Evolutionary conservation across 1,140 invertebrate species (phyloP).

Genomic region (Laupala kohalensis): DNA sequence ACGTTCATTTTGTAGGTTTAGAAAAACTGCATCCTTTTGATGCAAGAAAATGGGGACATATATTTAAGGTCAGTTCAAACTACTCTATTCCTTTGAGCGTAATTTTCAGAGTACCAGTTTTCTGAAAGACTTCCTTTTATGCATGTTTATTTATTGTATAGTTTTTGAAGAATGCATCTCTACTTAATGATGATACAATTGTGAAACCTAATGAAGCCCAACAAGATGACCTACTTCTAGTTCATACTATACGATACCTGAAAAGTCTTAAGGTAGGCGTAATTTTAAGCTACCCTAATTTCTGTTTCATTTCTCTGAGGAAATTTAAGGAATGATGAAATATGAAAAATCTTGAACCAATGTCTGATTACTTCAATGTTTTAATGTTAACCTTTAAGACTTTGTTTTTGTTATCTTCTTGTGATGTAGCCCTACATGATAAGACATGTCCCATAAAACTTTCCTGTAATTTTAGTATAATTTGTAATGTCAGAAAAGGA

Average conservation of each 20-base stretch:
- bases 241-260: slow-evolving; percentile 60
- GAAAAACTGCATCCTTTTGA: slow-evolving; percentile 83
- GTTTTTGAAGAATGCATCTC: slow-evolving; percentile 38
- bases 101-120: no score
- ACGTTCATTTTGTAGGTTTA: slow-evolving; percentile 65
- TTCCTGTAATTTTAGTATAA: no score
- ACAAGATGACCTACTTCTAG: slow-evolving; percentile 50
- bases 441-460: no score
- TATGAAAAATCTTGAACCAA: no score
- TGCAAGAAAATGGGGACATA: slow-evolving; percentile 69
- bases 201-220: slow-evolving; percentile 53
- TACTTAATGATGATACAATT: slow-evolving; percentile 37
- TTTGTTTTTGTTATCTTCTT: no score
- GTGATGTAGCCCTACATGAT: no score
- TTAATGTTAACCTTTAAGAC: no score
- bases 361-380: no score
- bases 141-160: slow-evolving; percentile 25
- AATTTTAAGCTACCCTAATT: no score
- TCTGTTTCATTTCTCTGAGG: slow-evolving; percentile 15
- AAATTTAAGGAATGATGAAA: slow-evolving; percentile 9
- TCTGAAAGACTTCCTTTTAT: background rate
- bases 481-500: no score
- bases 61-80: slow-evolving; percentile 43
- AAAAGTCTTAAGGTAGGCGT: slow-evolving; percentile 44
- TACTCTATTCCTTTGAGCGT: background rate